A percentile compares a stretch with the other conserved stretches of the same genome.
Conservation (phyloP, 1,140 invertebrate species). For the Drosophila equinoxialis region DNA sequence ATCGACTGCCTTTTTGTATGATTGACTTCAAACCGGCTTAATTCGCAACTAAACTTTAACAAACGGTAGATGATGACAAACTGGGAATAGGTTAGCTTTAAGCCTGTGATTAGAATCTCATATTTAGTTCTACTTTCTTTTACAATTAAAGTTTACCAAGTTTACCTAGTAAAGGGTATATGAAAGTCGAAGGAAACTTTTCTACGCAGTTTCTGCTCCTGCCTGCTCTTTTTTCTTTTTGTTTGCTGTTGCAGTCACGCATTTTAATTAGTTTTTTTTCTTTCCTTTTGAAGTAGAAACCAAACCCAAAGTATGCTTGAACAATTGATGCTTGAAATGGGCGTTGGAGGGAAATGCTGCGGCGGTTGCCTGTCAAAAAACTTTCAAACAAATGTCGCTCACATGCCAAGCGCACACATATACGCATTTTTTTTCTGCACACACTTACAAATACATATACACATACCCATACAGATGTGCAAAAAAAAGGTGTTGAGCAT, state of each 20-base stretch:
- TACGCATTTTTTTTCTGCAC: slow-evolving; percentile 6
- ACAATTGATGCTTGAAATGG: slow-evolving; percentile 57
- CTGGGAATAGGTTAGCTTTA: no score
- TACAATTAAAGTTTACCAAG: no score
- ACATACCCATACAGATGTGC: slow-evolving; percentile 3
- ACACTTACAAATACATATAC: slow-evolving; percentile 28
- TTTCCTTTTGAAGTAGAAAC: slow-evolving; percentile 45
- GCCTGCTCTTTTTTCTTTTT: slow-evolving; percentile 23
- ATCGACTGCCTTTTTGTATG: no score
- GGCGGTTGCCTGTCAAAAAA: slow-evolving; percentile 66
- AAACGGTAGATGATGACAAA: no score
- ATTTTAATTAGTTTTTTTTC: slow-evolving; percentile 76
- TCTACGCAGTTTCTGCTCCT: slow-evolving; percentile 41
- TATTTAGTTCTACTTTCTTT: no score
- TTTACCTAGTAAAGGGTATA: neutral
- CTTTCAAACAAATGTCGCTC: slow-evolving; percentile 78
- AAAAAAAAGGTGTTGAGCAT: slow-evolving; percentile 67
- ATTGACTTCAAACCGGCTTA: no score
- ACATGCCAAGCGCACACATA: slow-evolving; percentile 66
- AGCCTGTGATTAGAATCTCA: no score
- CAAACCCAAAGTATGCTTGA: slow-evolving; percentile 60
- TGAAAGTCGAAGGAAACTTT: neutral
- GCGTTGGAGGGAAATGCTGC: slow-evolving; percentile 18
- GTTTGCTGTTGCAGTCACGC: slow-evolving; percentile 53
- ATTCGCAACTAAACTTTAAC: no score